Evolutionary conservation across 2,113 vertebrate species (phyloP), one percentile per base, ranked within the genome.

Genomic region (Oncorhynchus mykiss): DNA sequence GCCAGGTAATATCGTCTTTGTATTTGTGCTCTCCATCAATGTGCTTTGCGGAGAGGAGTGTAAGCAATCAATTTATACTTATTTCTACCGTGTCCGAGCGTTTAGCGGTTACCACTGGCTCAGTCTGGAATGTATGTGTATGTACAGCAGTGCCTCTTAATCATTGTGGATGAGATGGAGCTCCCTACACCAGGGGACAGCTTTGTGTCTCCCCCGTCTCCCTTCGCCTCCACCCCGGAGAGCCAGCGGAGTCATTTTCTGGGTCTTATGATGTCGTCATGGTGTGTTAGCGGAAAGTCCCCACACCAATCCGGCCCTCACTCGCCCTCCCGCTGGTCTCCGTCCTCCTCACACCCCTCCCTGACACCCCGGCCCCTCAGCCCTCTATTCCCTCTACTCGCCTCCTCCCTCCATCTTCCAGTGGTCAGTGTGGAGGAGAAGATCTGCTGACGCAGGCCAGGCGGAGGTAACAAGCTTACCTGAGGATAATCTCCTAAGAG

Each of bases 401-500:
- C 65, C 76, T 73, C 78, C 71, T 73, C 77, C 64, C 71, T 73
- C 71, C 90, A 82, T 81, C 75, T 70, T 79, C 87, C 82, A 90
- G 83, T 92, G 92, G 92, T 94, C 93, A 94, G 90, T 88, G 74
- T 48, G 62, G 78, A 65, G 84, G 75, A 73, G 67, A 77, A 89
- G 89, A 92, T 90, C 88, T 92, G 93, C 93, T 94, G 92, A 94
- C 89, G 90, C 91, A 92, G 92, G 89, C 87, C 80, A 34, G 73
- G 84, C 85, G 85, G 88, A 91, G 90, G 92, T 93, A 94, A 94
- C 92, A 93, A 93, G 93, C 93, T 94, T 93, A 94, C 92, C 93
- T 94, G 91, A 71, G 87, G 92, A 93, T 93, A 93, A 94, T 94
- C 91, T 93, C 91, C 89, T 90, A 89, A 94, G 91, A 94, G 90